phyloP scores from a whole-genome alignment of 2,888 invertebrate genomes.

The Aphrophora alni region DNA sequence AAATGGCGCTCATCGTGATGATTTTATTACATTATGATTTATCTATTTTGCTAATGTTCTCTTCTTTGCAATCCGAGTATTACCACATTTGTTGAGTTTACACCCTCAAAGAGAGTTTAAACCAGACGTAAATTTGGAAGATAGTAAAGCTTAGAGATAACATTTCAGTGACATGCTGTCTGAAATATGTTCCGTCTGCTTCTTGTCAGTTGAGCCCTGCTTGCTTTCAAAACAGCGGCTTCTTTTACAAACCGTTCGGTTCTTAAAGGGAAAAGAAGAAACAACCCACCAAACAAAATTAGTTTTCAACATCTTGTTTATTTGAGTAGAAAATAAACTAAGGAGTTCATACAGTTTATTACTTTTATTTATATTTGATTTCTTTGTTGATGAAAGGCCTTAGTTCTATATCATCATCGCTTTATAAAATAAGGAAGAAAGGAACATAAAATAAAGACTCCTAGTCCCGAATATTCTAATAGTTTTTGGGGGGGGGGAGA shows the following conservation, averaged over 20 bases:
- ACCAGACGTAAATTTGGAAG: neutral
- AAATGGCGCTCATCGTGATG: no score
- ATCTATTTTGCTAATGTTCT: no score
- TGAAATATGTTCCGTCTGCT: neutral
- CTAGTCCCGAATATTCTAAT: no score
- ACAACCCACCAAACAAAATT: neutral
- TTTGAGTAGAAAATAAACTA: no score
- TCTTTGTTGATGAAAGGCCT: no score
- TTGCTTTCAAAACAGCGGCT: conserved; percentile 9
- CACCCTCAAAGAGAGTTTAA: neutral
- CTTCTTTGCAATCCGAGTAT: neutral
- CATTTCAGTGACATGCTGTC: neutral
- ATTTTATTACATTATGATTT: no score
- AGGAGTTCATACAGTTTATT: no score
- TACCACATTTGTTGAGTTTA: neutral
- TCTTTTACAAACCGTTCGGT: neutral
- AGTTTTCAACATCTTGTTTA: neutral
- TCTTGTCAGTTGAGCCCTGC: neutral
- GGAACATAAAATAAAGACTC: no score
- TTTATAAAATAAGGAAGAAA: no score
- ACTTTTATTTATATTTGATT: no score
- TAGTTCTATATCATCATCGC: no score
- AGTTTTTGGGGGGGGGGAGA: no score
- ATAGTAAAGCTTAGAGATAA: neutral
- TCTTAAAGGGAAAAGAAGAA: neutral